A percentile compares a stretch with the other conserved stretches of the same genome.
Evolutionary conservation across 2,113 vertebrate species (phyloP).

Genomic region (Falcunculus frontatus): DNA sequence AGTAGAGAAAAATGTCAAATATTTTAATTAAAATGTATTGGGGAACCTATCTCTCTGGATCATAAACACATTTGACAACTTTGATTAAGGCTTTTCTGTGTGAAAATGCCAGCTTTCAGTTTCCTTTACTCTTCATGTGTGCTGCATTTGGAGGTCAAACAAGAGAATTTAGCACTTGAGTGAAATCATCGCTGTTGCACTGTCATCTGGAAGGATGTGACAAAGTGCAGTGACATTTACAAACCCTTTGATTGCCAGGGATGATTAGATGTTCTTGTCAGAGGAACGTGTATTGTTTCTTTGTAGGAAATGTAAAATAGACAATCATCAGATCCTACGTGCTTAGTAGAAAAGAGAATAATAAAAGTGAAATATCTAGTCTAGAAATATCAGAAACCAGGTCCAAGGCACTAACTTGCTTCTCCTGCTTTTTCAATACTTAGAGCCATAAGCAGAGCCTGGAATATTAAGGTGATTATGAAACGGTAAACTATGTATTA

Average conservation of each 20-base stretch:
- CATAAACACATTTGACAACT: background rate
- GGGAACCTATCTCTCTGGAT: background rate
- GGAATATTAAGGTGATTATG: background rate
- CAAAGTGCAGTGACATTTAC: slow-evolving; percentile 62
- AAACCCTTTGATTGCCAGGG: slow-evolving; percentile 29
- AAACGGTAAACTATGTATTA: background rate
- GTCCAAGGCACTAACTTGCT: background rate
- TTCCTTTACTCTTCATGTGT: background rate
- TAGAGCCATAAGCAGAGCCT: background rate
- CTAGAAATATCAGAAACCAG: background rate
- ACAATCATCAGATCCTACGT: background rate
- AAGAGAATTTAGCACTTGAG: background rate
- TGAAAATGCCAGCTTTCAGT: background rate
- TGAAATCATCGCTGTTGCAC: background rate
- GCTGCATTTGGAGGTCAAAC: background rate
- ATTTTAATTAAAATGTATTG: background rate
- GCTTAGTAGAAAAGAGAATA: background rate
- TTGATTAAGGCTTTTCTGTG: slow-evolving; percentile 4
- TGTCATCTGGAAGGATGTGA: slow-evolving; percentile 19
- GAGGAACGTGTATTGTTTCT: background rate
- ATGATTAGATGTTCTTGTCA: slow-evolving; percentile 29
- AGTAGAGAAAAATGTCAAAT: background rate
- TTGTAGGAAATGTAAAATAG: background rate
- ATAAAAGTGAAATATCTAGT: background rate
- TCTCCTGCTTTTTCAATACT: background rate